phyloP scores from a whole-genome alignment of 2,888 invertebrate genomes.

The Colostygia pectinataria region DNA sequence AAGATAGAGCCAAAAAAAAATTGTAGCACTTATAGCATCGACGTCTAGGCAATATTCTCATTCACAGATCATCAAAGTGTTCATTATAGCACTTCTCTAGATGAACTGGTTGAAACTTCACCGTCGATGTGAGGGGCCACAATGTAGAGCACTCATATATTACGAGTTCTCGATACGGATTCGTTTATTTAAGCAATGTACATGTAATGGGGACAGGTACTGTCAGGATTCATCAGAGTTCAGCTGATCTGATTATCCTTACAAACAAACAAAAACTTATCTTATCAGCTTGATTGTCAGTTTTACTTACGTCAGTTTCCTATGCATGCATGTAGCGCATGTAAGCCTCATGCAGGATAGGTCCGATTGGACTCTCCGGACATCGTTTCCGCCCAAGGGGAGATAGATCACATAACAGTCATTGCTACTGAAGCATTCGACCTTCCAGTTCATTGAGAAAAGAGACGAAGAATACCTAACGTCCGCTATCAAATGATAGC shows the following conservation, averaged over 20 bases:
- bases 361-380: constrained; percentile 15
- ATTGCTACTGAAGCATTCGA: constrained; percentile 7
- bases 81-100: too few relatives aligned
- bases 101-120: constrained; percentile 6
- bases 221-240: neutral
- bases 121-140: constrained; percentile 6
- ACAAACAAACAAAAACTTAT: too few relatives aligned
- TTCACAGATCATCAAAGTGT: too few relatives aligned
- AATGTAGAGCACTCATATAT: constrained; percentile 17
- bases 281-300: neutral
- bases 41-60: too few relatives aligned
- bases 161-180: constrained; percentile 13
- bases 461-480: neutral
- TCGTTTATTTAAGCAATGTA: constrained; percentile 2
- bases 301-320: neutral
- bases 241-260: neutral
- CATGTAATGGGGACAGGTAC: constrained; percentile 3
- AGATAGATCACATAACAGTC: constrained; percentile 15
- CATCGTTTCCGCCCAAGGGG: constrained; percentile 21
- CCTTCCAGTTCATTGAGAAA: constrained; percentile 16
- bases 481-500: too few relatives aligned
- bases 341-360: constrained; percentile 19
- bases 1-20: too few relatives aligned
- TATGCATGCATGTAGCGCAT: constrained; percentile 3
- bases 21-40: too few relatives aligned